These are phyloP conservation scores for Galaxea fascicularis DNA, from an alignment of 92 coral and sea anemone genomes.

Conservation along the genomic window DNA sequence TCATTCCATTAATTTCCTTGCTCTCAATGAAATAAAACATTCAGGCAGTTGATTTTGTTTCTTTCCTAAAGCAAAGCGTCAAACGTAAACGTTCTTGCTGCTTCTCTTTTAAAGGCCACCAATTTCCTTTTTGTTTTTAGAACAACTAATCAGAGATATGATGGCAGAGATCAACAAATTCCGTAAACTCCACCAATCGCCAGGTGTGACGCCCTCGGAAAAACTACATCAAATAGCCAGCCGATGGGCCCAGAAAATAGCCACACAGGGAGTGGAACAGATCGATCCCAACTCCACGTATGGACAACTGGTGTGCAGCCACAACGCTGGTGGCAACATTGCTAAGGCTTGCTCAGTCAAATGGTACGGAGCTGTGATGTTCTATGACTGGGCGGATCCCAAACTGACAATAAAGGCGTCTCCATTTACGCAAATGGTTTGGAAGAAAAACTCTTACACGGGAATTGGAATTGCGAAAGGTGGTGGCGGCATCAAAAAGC, in stretches of 20 bases:
- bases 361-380: constrained; percentile 78
- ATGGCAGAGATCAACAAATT: constrained; percentile 39
- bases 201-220: constrained; percentile 59
- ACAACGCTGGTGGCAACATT: constrained; percentile 13
- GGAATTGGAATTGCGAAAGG: constrained; percentile 65
- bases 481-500: not conserved
- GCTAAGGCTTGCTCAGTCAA: constrained; percentile 62
- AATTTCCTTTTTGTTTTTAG: not conserved
- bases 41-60: too few species aligned
- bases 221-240: constrained; percentile 53
- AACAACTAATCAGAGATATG: not conserved
- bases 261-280: constrained; percentile 24
- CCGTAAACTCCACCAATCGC: constrained; percentile 67
- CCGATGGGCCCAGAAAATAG: constrained; percentile 48
- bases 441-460: constrained; percentile 61
- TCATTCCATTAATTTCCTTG: too few species aligned
- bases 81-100: too few species aligned
- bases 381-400: constrained; percentile 81
- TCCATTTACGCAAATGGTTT: constrained; percentile 74
- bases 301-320: constrained; percentile 65
- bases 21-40: too few species aligned
- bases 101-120: too few species aligned
- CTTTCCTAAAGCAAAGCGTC: too few species aligned
- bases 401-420: constrained; percentile 50
- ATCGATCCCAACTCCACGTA: constrained; percentile 44